Evolutionary conservation across 2,113 vertebrate genomes (phyloP).

Genomic region (Sebastes fasciatus): DNA sequence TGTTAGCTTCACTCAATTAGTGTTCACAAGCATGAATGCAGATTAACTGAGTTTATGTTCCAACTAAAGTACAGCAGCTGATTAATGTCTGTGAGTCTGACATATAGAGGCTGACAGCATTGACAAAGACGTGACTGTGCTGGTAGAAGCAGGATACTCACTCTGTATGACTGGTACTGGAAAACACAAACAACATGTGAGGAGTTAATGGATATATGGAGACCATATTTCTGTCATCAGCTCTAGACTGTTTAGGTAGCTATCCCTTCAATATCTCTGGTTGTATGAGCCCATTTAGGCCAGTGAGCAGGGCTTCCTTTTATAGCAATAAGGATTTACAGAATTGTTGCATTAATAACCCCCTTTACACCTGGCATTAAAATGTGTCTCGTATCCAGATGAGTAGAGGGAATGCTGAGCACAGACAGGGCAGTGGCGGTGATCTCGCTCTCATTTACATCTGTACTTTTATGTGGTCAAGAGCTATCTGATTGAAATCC

Average conservation of each 20-base stretch:
- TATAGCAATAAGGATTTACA: neutral
- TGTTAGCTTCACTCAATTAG: constrained; percentile 41
- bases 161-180: constrained; percentile 72
- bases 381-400: too few species aligned
- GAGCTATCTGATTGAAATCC: too few species aligned
- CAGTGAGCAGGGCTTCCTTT: neutral
- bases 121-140: constrained; percentile 26
- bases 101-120: neutral
- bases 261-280: neutral
- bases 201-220: constrained; percentile 30
- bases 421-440: too few species aligned
- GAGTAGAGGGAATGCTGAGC: too few species aligned
- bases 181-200: constrained; percentile 72
- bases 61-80: neutral
- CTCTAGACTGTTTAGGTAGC: neutral
- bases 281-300: neutral
- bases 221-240: neutral
- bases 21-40: constrained; percentile 1
- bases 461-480: too few species aligned
- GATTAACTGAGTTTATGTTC: constrained; percentile 30
- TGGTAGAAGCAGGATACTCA: constrained; percentile 71
- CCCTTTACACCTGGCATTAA: too few species aligned
- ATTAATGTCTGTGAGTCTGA: constrained; percentile 15
- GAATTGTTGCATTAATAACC: neutral
- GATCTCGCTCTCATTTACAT: too few species aligned